Evolutionary conservation across 2,888 invertebrate genomes (phyloP).

Genomic region (Tridacna crocea): DNA sequence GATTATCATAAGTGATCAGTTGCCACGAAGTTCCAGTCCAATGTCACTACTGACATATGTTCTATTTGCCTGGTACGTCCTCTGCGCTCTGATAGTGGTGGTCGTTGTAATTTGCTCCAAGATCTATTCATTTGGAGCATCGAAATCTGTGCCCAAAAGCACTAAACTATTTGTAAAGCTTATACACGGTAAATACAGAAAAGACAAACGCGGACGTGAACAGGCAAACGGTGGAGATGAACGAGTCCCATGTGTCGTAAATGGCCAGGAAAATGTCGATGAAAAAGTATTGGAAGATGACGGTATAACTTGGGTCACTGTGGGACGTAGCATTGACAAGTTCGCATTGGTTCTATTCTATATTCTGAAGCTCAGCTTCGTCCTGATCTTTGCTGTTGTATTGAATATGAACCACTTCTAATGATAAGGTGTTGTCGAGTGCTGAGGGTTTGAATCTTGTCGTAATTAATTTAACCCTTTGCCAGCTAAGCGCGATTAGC

Average conservation of each 20-base stretch:
- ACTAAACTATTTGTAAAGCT: background rate
- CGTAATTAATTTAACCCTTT: too few relatives aligned
- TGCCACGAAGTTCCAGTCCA: constrained; percentile 4
- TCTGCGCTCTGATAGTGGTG: constrained; percentile 10
- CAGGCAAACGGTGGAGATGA: background rate
- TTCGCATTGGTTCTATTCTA: background rate
- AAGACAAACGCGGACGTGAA: background rate
- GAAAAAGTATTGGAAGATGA: background rate
- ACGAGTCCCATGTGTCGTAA: background rate
- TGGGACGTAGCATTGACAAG: constrained; percentile 1
- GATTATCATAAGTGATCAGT: constrained; percentile 11
- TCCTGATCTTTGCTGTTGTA: background rate
- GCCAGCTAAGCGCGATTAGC: too few relatives aligned
- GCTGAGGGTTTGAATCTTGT: too few relatives aligned
- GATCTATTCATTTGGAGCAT: constrained; percentile 11
- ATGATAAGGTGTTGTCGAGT: background rate
- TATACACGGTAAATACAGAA: background rate
- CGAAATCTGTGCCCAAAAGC: constrained; percentile 9
- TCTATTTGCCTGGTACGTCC: background rate
- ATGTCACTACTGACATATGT: constrained; percentile 4
- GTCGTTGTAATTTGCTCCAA: background rate
- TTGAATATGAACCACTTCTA: background rate
- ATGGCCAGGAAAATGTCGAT: background rate
- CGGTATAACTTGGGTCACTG: constrained; percentile 6
- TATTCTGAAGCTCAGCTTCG: constrained; percentile 5